phyloP scores from a whole-genome alignment of 1,140 invertebrate species.

The Drosophila asahinai region DNA sequence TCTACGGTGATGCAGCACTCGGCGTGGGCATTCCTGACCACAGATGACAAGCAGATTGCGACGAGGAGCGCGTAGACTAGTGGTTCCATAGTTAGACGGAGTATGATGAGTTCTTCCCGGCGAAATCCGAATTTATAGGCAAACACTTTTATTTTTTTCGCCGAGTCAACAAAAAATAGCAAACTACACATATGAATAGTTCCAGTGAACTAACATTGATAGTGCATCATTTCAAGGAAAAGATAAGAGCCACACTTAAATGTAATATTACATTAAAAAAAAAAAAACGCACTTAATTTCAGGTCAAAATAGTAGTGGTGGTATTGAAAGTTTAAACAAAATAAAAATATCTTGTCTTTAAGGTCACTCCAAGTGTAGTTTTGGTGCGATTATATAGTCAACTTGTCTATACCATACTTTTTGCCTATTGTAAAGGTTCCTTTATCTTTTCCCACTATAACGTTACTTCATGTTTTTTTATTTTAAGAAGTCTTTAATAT shows the following conservation, averaged over 20 bases:
- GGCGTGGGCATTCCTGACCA: background rate
- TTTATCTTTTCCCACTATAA: too few relatives aligned
- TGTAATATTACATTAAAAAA: background rate
- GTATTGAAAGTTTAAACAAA: too few relatives aligned
- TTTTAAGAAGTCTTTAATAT: too few relatives aligned
- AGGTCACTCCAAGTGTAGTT: too few relatives aligned
- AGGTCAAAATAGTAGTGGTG: too few relatives aligned
- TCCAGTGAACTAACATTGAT: background rate
- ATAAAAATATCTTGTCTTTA: too few relatives aligned
- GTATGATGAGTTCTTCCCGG: too few relatives aligned
- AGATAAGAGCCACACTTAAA: background rate
- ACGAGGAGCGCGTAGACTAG: background rate
- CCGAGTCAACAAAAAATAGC: background rate
- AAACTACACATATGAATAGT: too few relatives aligned
- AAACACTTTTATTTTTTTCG: background rate
- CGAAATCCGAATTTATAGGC: background rate
- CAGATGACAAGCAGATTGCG: background rate
- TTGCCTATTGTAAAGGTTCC: too few relatives aligned
- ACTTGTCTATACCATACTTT: too few relatives aligned
- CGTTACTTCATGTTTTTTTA: too few relatives aligned
- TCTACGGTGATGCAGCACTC: conserved; percentile 8
- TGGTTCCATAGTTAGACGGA: background rate
- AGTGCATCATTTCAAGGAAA: background rate
- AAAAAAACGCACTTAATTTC: background rate
- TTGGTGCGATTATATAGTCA: too few relatives aligned